Base-by-base conservation (phyloP, 2,113 vertebrate genomes). In the Erpornis zantholeuca region DNA sequence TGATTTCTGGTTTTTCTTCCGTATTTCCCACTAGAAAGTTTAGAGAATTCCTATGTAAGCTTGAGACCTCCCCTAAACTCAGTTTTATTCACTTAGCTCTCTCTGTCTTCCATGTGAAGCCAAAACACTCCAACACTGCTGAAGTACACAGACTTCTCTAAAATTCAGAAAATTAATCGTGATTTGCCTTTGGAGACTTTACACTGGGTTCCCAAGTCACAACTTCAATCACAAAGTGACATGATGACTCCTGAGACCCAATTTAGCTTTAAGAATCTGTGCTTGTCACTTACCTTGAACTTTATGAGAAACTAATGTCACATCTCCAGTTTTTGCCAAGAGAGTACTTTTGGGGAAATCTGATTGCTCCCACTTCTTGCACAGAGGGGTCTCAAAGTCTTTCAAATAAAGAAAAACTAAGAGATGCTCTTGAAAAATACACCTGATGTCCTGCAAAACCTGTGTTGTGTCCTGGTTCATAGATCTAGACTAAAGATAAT, bases 301-400 rank as follows among this genome's bases (percentile, higher is more conserved):
- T 83, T 33, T 12, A 38, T 15, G 8, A 83, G 31, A 40, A 88
- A 57, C 7, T 36, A 49, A 29, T 25, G 3, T 13, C 29, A 3
- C 12, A 33, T 16, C 16, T 72, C 36, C 12, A 44, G 4, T 24
- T 82, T 82, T 35, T 10, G 7, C 5, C 71, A 40, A 69, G 9
- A 61, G 7, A 1, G 1, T 13, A 50, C 4, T 88, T 79, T 57
- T 59, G 25, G 73, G 63, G 15, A 35, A 54, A 33, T 33, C 18
- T 52, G 10, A 40, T 15, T 86, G 13, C 2, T 33, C 22, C 3
- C 23, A 29, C 6, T 57, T 61, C 61, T 24, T 61, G 17, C 7
- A 53, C 1, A 2, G 16, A 82, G 5, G 4, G 1, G 2, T 52
- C 6, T 56, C 31, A 69, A 56, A 59, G 38, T 0, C 5, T 81